Evolutionary conservation across 1,140 invertebrate genomes (phyloP).

Genomic region (Planococcus citri): DNA sequence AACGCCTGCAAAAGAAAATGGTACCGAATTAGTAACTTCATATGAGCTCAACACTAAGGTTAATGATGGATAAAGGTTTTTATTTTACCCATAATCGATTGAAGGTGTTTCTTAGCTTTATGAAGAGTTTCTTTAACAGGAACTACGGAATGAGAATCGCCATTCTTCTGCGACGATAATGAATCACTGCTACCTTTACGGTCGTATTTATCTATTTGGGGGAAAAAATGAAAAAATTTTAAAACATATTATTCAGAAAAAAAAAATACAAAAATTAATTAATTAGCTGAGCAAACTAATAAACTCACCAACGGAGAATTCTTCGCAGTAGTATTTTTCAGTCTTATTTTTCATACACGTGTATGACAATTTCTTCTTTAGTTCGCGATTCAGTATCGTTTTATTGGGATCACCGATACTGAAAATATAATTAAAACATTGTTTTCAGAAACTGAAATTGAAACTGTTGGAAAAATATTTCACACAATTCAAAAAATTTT

Average conservation of each 20-base stretch:
- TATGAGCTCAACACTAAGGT: too few species aligned
- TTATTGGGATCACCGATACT: constrained; percentile 38
- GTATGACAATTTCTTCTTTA: background rate
- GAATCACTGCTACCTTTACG: constrained; percentile 42
- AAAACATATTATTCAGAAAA: background rate
- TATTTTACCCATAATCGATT: constrained; percentile 34
- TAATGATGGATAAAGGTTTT: too few species aligned
- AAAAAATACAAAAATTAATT: background rate
- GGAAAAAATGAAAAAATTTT: background rate
- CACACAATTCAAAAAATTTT: too few species aligned
- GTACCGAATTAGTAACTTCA: too few species aligned
- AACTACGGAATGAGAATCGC: constrained; percentile 34
- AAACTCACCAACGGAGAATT: background rate
- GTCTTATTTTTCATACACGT: constrained; percentile 9
- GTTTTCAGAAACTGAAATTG: background rate
- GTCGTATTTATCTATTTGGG: constrained; percentile 8
- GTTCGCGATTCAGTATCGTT: background rate
- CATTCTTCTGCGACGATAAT: constrained; percentile 36
- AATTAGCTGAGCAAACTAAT: too few species aligned
- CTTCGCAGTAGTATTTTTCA: background rate
- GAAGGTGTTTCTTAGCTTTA: constrained; percentile 35
- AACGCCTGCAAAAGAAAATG: constrained; percentile 26
- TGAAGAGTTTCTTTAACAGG: constrained; percentile 32
- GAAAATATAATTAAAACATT: constrained; percentile 27
- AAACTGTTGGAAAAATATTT: too few species aligned